These are phyloP conservation scores for Coremacera marginata DNA, from an alignment of 2,888 invertebrate species.

Conservation along the genomic window DNA sequence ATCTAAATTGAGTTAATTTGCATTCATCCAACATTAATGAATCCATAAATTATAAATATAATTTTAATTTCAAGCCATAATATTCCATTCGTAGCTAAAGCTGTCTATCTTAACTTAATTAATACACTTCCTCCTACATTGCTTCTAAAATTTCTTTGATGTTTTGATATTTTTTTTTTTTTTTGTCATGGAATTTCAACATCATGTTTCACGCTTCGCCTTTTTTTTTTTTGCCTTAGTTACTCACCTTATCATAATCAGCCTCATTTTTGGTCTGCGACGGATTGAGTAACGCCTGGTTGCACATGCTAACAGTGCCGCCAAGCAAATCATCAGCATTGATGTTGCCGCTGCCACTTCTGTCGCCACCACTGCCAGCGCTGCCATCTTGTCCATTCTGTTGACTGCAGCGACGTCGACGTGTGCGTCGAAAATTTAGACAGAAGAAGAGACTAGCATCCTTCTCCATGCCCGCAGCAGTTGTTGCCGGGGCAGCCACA, in stretches of 20 bases:
- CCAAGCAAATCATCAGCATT: slow-evolving; percentile 53
- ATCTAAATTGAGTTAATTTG: no score
- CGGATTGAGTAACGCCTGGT: slow-evolving; percentile 66
- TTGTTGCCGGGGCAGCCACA: slow-evolving; percentile 43
- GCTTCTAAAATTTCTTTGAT: no score
- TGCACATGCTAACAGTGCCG: slow-evolving; percentile 60
- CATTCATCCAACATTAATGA: no score
- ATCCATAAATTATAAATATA: no score
- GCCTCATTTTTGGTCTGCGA: slow-evolving; percentile 65
- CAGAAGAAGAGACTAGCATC: slow-evolving; percentile 65
- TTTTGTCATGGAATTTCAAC: no score
- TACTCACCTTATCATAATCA: slow-evolving; percentile 66
- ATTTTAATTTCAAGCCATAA: no score
- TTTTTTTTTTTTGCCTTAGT: background rate
- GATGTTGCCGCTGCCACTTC: slow-evolving; percentile 50
- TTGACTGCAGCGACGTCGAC: slow-evolving; percentile 61
- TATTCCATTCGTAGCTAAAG: no score
- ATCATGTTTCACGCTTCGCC: background rate
- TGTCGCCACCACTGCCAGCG: slow-evolving; percentile 53
- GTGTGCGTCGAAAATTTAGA: slow-evolving; percentile 63
- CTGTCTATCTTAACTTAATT: no score
- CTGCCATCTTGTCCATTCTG: slow-evolving; percentile 61
- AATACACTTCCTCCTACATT: no score
- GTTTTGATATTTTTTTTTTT: no score
- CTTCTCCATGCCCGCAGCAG: slow-evolving; percentile 54